Percentiles rank a stretch among this genome's conserved stretches.
phyloP scores from a whole-genome alignment of 2,797 vertebrate species.

The Phalanger gymnotis region DNA sequence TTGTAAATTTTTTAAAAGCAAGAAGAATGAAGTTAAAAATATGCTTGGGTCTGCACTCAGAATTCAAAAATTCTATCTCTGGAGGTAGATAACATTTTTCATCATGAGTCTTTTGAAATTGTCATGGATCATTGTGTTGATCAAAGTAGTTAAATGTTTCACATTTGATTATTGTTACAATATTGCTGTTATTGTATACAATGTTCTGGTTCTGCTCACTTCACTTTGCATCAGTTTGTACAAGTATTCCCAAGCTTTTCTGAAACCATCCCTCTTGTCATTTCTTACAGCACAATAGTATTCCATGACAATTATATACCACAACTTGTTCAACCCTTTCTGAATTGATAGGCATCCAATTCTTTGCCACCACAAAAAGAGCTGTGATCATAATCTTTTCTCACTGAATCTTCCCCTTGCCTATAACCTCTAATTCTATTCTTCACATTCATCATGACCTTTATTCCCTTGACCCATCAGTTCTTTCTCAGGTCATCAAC shows the following conservation, averaged over 20 bases:
- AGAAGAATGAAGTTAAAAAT: background rate
- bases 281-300: background rate
- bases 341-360: background rate
- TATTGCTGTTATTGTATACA: background rate
- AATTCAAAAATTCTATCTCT: background rate
- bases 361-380: background rate
- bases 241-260: background rate
- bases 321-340: background rate
- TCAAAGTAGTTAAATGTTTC: background rate
- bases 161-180: background rate
- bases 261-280: background rate
- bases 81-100: background rate
- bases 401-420: background rate
- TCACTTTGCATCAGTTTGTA: background rate
- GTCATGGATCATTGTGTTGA: background rate
- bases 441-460: background rate
- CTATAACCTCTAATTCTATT: background rate
- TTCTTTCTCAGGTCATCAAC: background rate
- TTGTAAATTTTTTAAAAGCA: background rate
- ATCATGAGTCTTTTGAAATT: background rate
- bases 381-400: background rate
- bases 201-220: background rate
- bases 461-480: background rate
- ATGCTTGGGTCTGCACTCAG: background rate
- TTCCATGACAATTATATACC: background rate